Base-by-base conservation (phyloP, 2,888 invertebrate genomes). In the Drosophila colorata region DNA sequence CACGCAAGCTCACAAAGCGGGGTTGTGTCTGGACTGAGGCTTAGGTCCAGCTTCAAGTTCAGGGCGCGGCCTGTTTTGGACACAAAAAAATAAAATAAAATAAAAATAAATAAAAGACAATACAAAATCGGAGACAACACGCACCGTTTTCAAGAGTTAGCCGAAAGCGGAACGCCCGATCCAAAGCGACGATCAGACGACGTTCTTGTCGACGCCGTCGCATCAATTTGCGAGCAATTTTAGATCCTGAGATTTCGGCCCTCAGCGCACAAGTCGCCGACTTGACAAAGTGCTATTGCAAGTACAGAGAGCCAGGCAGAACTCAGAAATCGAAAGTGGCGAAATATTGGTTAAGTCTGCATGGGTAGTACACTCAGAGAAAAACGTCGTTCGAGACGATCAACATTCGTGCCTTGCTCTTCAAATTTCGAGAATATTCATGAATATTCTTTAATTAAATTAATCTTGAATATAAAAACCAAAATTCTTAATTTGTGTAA, bases 1-100 rank as follows among this genome's bases (percentile, higher is more conserved):
- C 78, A 74, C 78, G 71, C 78, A 75, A 60, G 43, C 64, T 33
- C 38, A 56, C 55, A 37, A 44, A 56, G n/a, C 58, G 65, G 69
- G 69, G 65, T 60, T 78, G 52, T 73, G 76, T 78, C 74, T 74
- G 74, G 31, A 33, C 35, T 28, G 18, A n/a, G 37, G 28, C 40
- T 65, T 31, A 67, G 48, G 49, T 55, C 46, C 69, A 58, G 64
- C 38, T 38, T 44, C 18, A 44, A 64, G 52, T 51, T 69, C 23
- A 60, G 74, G 73, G 73, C 73, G 72, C 69, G 63, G 59, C 56
- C 61, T 57, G 37, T 49, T 63, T 68, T 75, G 46, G 70, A 47
- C 51, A 2, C 58, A 56, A 40, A 38, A 43, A 35, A 43, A 13
- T 25, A 55, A 64, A 44, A 58, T 18, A 35, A 8, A 56, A 11